Conservation (phyloP, 2,113 vertebrate genomes). For the Cryptotis parvus region DNA sequence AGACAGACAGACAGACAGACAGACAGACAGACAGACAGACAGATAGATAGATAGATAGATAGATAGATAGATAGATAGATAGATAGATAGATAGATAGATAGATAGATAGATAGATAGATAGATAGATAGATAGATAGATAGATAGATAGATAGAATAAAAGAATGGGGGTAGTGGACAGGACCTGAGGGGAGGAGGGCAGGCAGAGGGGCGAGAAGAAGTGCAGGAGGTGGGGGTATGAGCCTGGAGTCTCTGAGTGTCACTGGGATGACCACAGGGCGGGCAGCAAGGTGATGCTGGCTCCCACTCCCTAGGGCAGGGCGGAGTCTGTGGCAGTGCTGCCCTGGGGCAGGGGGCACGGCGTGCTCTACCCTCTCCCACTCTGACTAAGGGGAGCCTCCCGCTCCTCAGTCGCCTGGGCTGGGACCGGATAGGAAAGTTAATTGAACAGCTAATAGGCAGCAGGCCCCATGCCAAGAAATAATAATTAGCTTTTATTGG, state of each 20-base stretch:
- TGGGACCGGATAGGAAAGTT: conserved; percentile 62
- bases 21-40: too few relatives aligned
- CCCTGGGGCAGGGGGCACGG: neutral
- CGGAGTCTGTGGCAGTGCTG: conserved; percentile 24
- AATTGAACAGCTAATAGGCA: conserved; percentile 60
- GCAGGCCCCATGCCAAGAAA: conserved; percentile 37
- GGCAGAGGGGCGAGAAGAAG: neutral
- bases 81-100: too few relatives aligned
- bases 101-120: too few relatives aligned
- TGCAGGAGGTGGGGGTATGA: too few relatives aligned
- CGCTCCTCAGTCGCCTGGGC: conserved; percentile 36
- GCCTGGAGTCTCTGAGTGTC: neutral
- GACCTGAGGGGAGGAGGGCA: neutral
- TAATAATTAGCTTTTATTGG: conserved; percentile 71
- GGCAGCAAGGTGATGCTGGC: neutral
- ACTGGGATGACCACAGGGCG: neutral
- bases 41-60: too few relatives aligned
- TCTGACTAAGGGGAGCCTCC: conserved; percentile 70
- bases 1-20: too few relatives aligned
- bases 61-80: too few relatives aligned
- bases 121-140: too few relatives aligned
- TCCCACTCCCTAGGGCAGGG: neutral
- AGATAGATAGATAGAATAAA: too few relatives aligned
- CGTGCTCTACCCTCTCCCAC: conserved; percentile 6
- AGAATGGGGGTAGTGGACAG: neutral